Percentiles rank a stretch among this genome's conserved stretches.
These are phyloP conservation scores for Siderastrea siderea DNA, from an alignment of 92 coral and sea anemone genomes.

Conservation along the genomic window DNA sequence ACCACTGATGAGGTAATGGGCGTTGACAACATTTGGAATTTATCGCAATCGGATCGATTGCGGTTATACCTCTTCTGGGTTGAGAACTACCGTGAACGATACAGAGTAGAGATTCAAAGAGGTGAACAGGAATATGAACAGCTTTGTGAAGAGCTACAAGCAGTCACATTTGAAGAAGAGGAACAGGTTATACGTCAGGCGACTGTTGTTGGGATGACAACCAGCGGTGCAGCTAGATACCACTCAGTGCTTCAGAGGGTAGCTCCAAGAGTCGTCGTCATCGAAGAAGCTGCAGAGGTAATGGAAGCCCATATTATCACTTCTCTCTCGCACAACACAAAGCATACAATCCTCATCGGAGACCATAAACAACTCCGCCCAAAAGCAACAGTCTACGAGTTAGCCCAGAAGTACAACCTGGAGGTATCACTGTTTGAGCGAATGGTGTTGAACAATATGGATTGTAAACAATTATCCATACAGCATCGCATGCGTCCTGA, in stretches of 20 bases:
- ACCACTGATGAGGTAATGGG: conserved; percentile 41
- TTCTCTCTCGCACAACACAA: conserved; percentile 69
- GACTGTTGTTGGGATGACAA: conserved; percentile 87
- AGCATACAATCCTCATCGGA: conserved; percentile 85
- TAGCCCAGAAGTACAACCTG: conserved; percentile 73
- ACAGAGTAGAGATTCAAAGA: conserved; percentile 15
- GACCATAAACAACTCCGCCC: conserved; percentile 91
- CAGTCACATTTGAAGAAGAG: conserved; percentile 35
- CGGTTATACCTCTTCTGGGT: conserved; percentile 78
- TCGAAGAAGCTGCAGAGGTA: conserved; percentile 94
- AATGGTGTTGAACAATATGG: conserved; percentile 75
- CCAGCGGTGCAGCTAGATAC: conserved; percentile 82
- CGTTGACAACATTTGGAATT: conserved; percentile 62
- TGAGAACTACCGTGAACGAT: conserved; percentile 42
- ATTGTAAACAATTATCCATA: conserved; percentile 63
- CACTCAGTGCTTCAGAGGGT: conserved; percentile 59
- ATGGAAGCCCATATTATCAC: conserved; percentile 86
- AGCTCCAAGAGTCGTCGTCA: conserved; percentile 73
- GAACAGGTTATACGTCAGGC: conserved; percentile 62
- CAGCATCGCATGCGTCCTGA: conserved; percentile 85
- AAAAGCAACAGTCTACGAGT: conserved; percentile 77
- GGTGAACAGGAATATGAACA: conserved; percentile 57
- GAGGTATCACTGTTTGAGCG: conserved; percentile 79
- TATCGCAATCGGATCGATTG: conserved; percentile 46
- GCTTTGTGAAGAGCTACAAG: conserved; percentile 37